Evolutionary conservation across 2,797 vertebrate species (phyloP), one percentile per base, ranked within the genome.

Genomic region (Manis crassicaudata): DNA sequence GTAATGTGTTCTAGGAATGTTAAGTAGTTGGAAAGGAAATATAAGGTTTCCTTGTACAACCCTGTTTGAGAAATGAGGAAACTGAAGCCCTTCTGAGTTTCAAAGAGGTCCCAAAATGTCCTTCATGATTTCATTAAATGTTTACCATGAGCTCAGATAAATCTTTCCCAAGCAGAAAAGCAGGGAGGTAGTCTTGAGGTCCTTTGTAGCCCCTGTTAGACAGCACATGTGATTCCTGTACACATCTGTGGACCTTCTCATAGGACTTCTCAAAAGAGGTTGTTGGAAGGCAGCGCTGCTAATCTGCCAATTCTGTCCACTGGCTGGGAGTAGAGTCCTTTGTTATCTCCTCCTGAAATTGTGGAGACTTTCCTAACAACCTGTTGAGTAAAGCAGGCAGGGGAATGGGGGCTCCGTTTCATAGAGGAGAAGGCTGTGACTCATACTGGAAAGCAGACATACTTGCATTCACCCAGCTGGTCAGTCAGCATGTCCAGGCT

Each of bases 1-100:
- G 27, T 18, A 70, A 23, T 43, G 40, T 83, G 50, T 70, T 43
- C 63, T 72, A 84, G 29, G 63, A 95, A 83, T 92, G 60, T 40
- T 95, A 95, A 96, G 58, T 73, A 88, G 46, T 68, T 80, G 23
- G 40, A 80, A 93, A 90, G 18, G 68, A 80, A 88, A 18, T 68
- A 79, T 25, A 68, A 25, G 13, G 50, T 93, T 93, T 84, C 62
- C 32, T 75, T 93, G 29, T 68, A 88, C 16, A 95, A 54, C 3
- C 80, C 56, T 58, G 87, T 81, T 86, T 88, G 58, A 85, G 65
- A 93, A 81, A 93, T 54, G 46, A 92, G 21, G 76, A 92, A 89
- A 88, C 6, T 7, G 5, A 43, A 29, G 13, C 11, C 27, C 35
- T 82, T 77, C 32, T 75, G 77, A 90, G 46, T 27, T 37, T 88